A percentile compares a stretch with the other conserved stretches of the same genome.
These are phyloP conservation scores for Teleogryllus oceanicus DNA, from an alignment of 2,888 invertebrate species.

Conservation along the genomic window DNA sequence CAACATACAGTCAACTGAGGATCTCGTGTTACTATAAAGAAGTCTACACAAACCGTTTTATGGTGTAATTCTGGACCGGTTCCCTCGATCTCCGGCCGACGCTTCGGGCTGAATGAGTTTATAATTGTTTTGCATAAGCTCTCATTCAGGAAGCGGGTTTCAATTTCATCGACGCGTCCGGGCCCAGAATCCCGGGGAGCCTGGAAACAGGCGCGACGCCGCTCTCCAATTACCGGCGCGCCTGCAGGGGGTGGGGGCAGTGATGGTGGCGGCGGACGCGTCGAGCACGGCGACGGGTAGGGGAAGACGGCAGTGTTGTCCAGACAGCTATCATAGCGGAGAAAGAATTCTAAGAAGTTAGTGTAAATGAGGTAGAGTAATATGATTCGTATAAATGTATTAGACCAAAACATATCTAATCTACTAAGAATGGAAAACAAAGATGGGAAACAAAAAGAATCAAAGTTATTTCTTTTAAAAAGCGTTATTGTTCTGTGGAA, in stretches of 20 bases:
- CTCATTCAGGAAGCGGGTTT: constrained; percentile 9
- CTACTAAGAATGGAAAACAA: too few relatives aligned
- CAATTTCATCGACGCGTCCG: not conserved
- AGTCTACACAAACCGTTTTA: constrained; percentile 9
- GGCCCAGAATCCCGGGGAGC: not conserved
- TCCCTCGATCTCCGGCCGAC: not conserved
- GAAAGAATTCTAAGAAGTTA: too few relatives aligned
- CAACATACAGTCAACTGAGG: not conserved
- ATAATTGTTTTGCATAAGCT: constrained; percentile 18
- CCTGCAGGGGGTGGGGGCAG: not conserved
- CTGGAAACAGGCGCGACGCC: not conserved
- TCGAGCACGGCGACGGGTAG: not conserved
- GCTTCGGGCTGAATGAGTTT: constrained; percentile 1
- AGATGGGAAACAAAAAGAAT: too few relatives aligned
- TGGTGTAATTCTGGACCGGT: constrained; percentile 6
- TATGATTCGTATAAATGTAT: too few relatives aligned
- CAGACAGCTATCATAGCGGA: not conserved
- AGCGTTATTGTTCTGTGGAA: too few relatives aligned
- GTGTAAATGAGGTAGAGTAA: too few relatives aligned
- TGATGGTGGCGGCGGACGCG: not conserved
- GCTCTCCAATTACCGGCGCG: not conserved
- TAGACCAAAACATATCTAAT: too few relatives aligned
- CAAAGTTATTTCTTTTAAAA: too few relatives aligned
- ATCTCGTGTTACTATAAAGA: not conserved
- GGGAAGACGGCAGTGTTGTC: not conserved